Percentiles rank a stretch among this genome's conserved stretches.
Evolutionary conservation across 2,797 vertebrate genomes (phyloP).

Genomic region (Sebastes vulpes): DNA sequence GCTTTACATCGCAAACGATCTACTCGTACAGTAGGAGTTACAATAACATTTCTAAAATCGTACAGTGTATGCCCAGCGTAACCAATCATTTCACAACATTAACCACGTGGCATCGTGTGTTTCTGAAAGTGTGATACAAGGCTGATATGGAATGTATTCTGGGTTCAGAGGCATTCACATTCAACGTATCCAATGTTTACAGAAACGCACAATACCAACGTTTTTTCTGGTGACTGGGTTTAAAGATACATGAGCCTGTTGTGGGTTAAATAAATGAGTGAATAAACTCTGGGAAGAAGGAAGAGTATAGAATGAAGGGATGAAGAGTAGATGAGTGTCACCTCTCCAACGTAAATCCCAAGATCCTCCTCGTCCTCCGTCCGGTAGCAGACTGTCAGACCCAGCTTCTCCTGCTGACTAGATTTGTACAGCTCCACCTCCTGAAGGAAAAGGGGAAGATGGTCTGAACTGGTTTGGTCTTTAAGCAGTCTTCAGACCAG

Average conservation of each 20-base stretch:
- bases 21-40: too few species aligned
- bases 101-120: too few species aligned
- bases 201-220: too few species aligned
- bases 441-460: constrained; percentile 56
- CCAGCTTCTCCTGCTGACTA: constrained; percentile 89
- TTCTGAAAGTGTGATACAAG: too few species aligned
- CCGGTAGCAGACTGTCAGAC: constrained; percentile 90
- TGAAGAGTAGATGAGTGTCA: constrained; percentile 29
- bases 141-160: too few species aligned
- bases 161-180: too few species aligned
- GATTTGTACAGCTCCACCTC: constrained; percentile 90
- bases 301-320: not conserved
- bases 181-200: too few species aligned
- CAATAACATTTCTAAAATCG: too few species aligned
- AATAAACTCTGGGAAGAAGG: not conserved
- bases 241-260: not conserved
- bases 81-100: too few species aligned
- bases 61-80: too few species aligned
- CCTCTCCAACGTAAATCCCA: constrained; percentile 91
- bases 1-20: too few species aligned
- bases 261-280: not conserved
- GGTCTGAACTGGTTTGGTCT: not conserved
- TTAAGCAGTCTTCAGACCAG: not conserved
- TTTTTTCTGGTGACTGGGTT: not conserved
- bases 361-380: constrained; percentile 90